Evolutionary conservation across 2,113 vertebrate genomes (phyloP).

Genomic region (Podarcis raffonei): DNA sequence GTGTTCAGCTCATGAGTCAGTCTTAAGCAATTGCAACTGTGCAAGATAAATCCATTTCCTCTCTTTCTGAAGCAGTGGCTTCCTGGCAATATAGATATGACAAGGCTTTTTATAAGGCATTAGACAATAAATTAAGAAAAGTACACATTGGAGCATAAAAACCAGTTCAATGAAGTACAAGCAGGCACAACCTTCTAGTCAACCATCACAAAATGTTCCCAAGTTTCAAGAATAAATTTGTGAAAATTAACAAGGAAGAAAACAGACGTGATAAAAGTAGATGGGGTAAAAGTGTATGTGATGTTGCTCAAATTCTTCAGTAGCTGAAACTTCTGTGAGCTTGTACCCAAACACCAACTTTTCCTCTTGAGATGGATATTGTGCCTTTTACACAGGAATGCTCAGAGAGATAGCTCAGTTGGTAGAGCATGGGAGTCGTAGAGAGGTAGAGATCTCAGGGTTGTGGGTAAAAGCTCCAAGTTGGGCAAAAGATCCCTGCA

Average conservation of each 20-base stretch:
- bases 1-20: background rate
- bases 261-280: background rate
- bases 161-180: constrained; percentile 32
- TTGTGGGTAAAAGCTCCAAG: too few species aligned
- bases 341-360: too few species aligned
- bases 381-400: too few species aligned
- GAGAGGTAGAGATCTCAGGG: too few species aligned
- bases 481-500: too few species aligned
- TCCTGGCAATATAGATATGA: background rate
- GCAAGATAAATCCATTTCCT: background rate
- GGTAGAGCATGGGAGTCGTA: too few species aligned
- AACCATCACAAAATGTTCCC: constrained; percentile 29
- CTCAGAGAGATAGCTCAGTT: too few species aligned
- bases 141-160: constrained; percentile 42
- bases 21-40: background rate
- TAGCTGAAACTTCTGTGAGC: background rate
- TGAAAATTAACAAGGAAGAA: background rate
- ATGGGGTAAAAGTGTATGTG: background rate
- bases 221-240: background rate
- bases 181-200: constrained; percentile 52
- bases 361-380: too few species aligned
- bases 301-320: background rate
- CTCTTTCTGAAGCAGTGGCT: background rate
- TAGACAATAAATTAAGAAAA: constrained; percentile 11
- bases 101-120: background rate